phyloP scores from a whole-genome alignment of 2,113 vertebrate species.

The Xiphophorus hellerii region DNA sequence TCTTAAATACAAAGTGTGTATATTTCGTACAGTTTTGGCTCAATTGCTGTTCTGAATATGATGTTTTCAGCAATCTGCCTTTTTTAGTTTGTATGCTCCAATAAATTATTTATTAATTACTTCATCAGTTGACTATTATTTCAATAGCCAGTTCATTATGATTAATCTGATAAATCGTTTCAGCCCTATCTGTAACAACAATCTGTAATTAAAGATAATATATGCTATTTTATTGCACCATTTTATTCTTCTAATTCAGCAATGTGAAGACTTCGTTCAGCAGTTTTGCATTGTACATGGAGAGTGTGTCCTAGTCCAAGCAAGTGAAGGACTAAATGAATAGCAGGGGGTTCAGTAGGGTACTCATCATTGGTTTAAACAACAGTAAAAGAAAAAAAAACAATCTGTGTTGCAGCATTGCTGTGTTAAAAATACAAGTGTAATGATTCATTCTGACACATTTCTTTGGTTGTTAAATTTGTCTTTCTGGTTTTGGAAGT shows the following conservation, averaged over 20 bases:
- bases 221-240: not conserved
- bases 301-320: no score
- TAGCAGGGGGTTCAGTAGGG: no score
- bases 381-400: not conserved
- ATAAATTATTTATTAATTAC: no score
- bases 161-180: not conserved
- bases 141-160: no score
- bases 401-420: not conserved
- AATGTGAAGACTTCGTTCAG: not conserved
- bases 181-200: not conserved
- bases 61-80: no score
- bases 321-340: no score
- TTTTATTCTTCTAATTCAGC: not conserved
- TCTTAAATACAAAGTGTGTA: no score
- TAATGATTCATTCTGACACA: slow-evolving; percentile 18
- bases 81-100: no score
- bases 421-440: not conserved
- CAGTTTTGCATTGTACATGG: not conserved
- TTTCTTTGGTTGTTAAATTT: slow-evolving; percentile 2
- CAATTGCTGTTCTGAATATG: no score
- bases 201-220: not conserved
- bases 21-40: no score
- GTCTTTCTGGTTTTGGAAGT: slow-evolving; percentile 19
- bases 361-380: not conserved
- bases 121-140: no score